These are phyloP conservation scores for Pseudochaenichthys georgianus DNA, from an alignment of 2,797 vertebrate genomes.

Conservation along the genomic window DNA sequence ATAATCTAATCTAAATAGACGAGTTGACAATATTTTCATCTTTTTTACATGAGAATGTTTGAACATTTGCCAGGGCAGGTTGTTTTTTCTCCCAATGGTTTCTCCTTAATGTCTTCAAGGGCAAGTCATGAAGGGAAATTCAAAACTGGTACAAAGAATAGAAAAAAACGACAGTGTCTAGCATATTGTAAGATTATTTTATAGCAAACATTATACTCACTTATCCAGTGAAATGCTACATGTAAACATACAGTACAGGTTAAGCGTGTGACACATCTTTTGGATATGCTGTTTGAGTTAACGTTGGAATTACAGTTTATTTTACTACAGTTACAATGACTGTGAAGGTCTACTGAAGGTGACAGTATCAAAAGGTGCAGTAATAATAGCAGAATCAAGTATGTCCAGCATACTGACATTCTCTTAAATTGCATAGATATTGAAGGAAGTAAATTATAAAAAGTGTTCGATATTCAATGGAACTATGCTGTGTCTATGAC, in stretches of 20 bases:
- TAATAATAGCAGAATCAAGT: neutral
- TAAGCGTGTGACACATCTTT: neutral
- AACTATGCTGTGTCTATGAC: neutral
- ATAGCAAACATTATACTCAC: neutral
- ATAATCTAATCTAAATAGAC: neutral
- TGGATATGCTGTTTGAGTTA: neutral
- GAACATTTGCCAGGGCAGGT: neutral
- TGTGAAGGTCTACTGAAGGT: conserved; percentile 4
- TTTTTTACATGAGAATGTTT: neutral
- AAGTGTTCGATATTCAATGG: neutral
- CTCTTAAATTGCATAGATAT: neutral
- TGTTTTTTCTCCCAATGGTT: neutral
- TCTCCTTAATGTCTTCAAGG: conserved; percentile 3
- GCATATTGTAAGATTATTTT: neutral
- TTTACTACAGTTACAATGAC: neutral
- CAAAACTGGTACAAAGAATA: neutral
- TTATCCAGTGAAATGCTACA: neutral
- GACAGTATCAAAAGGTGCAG: neutral
- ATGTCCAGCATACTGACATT: neutral
- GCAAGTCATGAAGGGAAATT: neutral
- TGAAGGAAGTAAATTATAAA: neutral
- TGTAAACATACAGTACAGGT: neutral
- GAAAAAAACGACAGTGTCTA: neutral
- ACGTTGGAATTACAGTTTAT: neutral
- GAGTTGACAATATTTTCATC: neutral